These are phyloP conservation scores for Brachionichthys hirsutus DNA, from an alignment of 2,113 vertebrate species.

Conservation along the genomic window DNA sequence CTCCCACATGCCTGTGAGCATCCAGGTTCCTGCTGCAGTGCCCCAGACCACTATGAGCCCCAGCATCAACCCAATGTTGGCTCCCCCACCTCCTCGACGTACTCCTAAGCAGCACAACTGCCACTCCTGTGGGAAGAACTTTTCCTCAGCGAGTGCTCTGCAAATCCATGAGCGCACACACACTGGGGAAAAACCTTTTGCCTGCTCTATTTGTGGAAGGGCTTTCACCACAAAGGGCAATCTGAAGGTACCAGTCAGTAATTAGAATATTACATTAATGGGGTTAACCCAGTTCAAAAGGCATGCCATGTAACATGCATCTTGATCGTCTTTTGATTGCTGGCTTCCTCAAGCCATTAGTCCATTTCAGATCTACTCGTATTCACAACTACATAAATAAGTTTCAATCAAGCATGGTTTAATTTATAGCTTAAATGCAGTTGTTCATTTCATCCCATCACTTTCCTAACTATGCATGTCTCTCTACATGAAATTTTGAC, in stretches of 20 bases:
- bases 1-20: constrained; percentile 84
- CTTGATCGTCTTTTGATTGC: no score
- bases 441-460: background rate
- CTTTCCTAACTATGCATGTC: background rate
- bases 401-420: no score
- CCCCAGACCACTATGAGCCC: constrained; percentile 90
- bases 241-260: constrained; percentile 85
- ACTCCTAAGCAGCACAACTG: constrained; percentile 99
- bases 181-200: constrained; percentile 98
- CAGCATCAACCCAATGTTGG: constrained; percentile 92
- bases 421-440: background rate
- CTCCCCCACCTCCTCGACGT: constrained; percentile 91
- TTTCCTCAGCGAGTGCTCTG: constrained; percentile 97
- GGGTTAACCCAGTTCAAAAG: background rate
- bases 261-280: no score
- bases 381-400: no score
- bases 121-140: constrained; percentile 97
- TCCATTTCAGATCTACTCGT: no score
- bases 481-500: constrained; percentile 2
- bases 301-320: no score
- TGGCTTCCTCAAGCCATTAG: no score
- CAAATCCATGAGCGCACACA: constrained; percentile 99
- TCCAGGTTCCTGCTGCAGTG: constrained; percentile 86
- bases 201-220: constrained; percentile 97
- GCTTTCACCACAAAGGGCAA: constrained; percentile 99